Base-by-base conservation (phyloP, 2,888 invertebrate species). In the Cephus spinipes region DNA sequence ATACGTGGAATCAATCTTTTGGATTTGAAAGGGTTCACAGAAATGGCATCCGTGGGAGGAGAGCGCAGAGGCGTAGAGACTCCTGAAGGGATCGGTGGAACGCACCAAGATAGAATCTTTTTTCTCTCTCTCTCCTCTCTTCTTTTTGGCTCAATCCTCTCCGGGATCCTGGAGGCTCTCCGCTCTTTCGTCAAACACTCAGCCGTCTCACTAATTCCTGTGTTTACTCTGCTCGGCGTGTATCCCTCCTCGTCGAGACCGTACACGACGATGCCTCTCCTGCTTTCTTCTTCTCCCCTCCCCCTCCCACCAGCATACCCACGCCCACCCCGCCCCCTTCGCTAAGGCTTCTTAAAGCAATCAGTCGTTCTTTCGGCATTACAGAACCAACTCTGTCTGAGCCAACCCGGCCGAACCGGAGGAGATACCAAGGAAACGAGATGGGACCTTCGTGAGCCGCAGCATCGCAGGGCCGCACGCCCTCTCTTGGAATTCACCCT, bases 191-290 rank as follows among this genome's bases (percentile, higher is more conserved):
- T 76, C 78, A 74, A 75, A 75, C 75, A 78, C 78, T 78, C 78
- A 31, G 55, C 76, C 78, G 78, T 78, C 78, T 78, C 78, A 73
- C 78, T 78, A 75, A 78, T 78, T 76, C 75, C 73, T 73, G 75
- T 78, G 75, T 78, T 75, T 75, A 75, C 78, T 73, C 73, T 73
- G 68, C 76, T 71, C 73, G 71, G 68, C 76, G 73, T 75, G 71
- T 73, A 75, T 76, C 73, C 76, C 78, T 78, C 77, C 23, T 32
- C 69, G 30, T 69, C 11, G 30, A 6, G 40, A 30, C 32, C 69
- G 30, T 69, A 32, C 69, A 30, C 32, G 40, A 30, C n/a, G 69
- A 69, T 15, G 71, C 73, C 35, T 74, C 68, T n/a, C 40, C 40
- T 40, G 40, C 40, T 15, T 40, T 15, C 40, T 40, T 40, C 40